These are phyloP conservation scores for Centropus bengalensis DNA, from an alignment of 2,113 vertebrate genomes.

Conservation along the genomic window DNA sequence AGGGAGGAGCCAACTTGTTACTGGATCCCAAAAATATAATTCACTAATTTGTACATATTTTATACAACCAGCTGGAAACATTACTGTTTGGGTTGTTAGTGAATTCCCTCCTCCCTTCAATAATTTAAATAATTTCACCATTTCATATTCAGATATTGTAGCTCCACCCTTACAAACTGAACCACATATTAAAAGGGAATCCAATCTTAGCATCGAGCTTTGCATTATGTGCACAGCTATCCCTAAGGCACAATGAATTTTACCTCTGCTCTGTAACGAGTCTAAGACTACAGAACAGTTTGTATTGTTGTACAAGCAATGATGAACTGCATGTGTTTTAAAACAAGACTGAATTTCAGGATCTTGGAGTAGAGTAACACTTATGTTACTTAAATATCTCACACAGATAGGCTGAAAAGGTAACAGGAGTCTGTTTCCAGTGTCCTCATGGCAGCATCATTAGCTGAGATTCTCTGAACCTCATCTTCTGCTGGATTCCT, in stretches of 20 bases:
- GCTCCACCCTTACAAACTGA: background rate
- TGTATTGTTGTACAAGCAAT: background rate
- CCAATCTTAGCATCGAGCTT: background rate
- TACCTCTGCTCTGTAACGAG: background rate
- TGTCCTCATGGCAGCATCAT: background rate
- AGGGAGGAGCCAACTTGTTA: background rate
- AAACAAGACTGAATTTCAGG: background rate
- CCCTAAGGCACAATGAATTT: background rate
- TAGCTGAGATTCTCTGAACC: background rate
- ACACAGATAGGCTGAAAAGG: background rate
- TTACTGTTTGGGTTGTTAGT: background rate
- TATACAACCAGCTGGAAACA: background rate
- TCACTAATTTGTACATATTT: background rate
- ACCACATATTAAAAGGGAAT: background rate
- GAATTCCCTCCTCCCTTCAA: background rate
- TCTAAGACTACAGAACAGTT: background rate
- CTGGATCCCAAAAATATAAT: background rate
- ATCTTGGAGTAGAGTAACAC: background rate
- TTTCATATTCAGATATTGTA: background rate
- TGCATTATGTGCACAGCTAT: background rate
- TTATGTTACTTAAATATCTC: background rate
- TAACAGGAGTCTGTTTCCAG: background rate
- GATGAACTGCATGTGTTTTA: fast-evolving
- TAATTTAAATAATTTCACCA: background rate
- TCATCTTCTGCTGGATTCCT: background rate